Evolutionary conservation across 2,888 invertebrate genomes (phyloP), one percentile per base, ranked within the genome.

Genomic region (Pogonocherus hispidulus): DNA sequence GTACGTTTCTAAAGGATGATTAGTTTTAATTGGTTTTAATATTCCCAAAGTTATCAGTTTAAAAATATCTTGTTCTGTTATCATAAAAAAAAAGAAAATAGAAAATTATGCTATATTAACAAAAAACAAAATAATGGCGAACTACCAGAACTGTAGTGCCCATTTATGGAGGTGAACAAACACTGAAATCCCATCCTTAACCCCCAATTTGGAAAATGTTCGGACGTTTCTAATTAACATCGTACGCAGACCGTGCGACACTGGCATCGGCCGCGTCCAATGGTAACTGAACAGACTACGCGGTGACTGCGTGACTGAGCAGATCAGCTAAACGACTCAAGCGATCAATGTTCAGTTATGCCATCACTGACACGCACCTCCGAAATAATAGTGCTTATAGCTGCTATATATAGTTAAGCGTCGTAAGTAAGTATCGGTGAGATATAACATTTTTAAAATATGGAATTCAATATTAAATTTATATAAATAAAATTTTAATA

Each of bases 281-380:
- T 87, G 87, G 87, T 87, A 87, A 86, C 87, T 87, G 86, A 86
- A 88, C 86, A 87, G 88, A 88, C 87, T 87, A 87, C 88, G 88
- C 88, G 74, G 86, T 14, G 88, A 88, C 87, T 87, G 88, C 88
- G 74, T 86, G 14, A 88, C 89, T 89, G 89, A 88, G 88, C 89
- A 89, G 89, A 88, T 89, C 89, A 87, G 89, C 88, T 86, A 86
- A 86, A 82, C 81, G 79, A 82, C 35, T 11, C 44, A 72, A 73
- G 73, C 88, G 88, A 88, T 88, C 88, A 86, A 88, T 88, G 88
- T 88, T 88, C 88, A 88, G 88, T 84, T 88, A 87, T 87, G 88
- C 87, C 86, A 88, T 27, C 88, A 88, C 88, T 87, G 87, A 84
- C 87, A 88, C 87, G 87, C 88, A 87, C 87, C 87, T 87, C 88